A percentile compares a stretch with the other conserved stretches of the same genome.
These are phyloP conservation scores for Encarsia formosa DNA, from an alignment of 2,888 invertebrate species.

Conservation along the genomic window DNA sequence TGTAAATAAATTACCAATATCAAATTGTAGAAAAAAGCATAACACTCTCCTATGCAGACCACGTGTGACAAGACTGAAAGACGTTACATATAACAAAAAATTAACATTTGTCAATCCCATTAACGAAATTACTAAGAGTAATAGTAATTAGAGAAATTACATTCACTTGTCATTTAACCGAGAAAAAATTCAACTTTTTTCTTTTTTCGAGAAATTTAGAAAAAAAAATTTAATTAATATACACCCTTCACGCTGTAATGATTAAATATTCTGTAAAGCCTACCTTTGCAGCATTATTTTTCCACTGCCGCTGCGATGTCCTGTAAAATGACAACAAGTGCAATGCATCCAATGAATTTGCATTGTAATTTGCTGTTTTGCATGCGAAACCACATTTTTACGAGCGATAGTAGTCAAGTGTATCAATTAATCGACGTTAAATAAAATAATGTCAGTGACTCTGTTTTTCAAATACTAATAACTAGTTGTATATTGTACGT, in stretches of 20 bases:
- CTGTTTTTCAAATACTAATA: constrained; percentile 16
- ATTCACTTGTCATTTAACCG: constrained; percentile 12
- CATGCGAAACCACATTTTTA: constrained; percentile 25
- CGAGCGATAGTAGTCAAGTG: constrained; percentile 19
- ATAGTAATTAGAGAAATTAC: constrained; percentile 3
- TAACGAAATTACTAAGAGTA: too few species aligned
- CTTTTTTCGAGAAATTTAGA: constrained; percentile 12
- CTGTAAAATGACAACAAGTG: constrained; percentile 16
- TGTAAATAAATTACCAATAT: constrained; percentile 28
- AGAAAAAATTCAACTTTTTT: constrained; percentile 5
- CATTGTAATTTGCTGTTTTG: constrained; percentile 24
- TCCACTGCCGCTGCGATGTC: constrained; percentile 27
- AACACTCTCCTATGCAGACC: constrained; percentile 24
- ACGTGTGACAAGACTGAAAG: constrained; percentile 29
- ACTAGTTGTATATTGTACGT: constrained; percentile 21
- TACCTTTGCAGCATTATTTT: constrained; percentile 27
- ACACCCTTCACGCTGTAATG: constrained; percentile 15
- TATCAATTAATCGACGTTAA: constrained; percentile 20
- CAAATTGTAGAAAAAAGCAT: constrained; percentile 24
- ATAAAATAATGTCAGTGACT: constrained; percentile 15
- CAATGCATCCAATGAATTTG: constrained; percentile 23
- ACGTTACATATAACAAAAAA: constrained; percentile 27
- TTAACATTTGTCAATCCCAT: constrained; percentile 18
- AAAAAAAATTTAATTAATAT: constrained; percentile 15
- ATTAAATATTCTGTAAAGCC: constrained; percentile 21